These are phyloP conservation scores for Malurus leucopterus DNA, from an alignment of 2,797 vertebrate species.

Conservation along the genomic window DNA sequence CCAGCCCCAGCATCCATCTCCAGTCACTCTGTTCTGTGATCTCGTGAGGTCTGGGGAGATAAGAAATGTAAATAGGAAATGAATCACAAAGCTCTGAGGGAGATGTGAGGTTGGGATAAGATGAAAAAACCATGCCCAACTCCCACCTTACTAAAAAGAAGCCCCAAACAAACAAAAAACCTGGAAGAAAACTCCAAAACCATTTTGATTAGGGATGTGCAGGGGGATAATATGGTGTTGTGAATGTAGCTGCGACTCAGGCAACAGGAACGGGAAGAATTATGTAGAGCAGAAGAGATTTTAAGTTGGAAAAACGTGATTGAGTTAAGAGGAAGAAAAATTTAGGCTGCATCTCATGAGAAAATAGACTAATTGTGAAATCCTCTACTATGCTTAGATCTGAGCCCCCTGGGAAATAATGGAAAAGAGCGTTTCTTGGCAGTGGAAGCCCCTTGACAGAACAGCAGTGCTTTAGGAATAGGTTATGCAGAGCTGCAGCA, in stretches of 20 bases:
- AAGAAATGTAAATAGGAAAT: not conserved
- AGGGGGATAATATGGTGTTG: not conserved
- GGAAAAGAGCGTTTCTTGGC: not conserved
- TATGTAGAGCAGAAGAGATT: slow-evolving; percentile 52
- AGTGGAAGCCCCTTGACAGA: slow-evolving; percentile 31
- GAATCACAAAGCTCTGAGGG: rapidly evolving
- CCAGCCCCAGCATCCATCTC: not conserved
- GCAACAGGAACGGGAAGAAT: not conserved
- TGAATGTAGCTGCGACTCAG: not conserved
- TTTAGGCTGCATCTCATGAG: slow-evolving; percentile 57
- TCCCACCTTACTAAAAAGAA: not conserved
- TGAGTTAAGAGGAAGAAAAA: slow-evolving; percentile 51
- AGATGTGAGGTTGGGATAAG: not conserved
- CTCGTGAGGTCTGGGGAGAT: not conserved
- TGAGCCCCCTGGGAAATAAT: slow-evolving; percentile 30
- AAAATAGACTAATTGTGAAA: slow-evolving; percentile 57
- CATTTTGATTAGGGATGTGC: not conserved
- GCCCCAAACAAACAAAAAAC: not conserved
- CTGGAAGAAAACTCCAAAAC: not conserved
- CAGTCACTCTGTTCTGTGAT: not conserved
- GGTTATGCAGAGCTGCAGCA: slow-evolving; percentile 11
- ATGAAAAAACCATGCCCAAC: not conserved
- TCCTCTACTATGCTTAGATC: slow-evolving; percentile 40
- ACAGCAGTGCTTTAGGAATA: slow-evolving; percentile 12
- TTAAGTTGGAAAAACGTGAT: slow-evolving; percentile 34